Evolutionary conservation across 2,888 invertebrate species (phyloP).

Genomic region (Argyresthia albistria): DNA sequence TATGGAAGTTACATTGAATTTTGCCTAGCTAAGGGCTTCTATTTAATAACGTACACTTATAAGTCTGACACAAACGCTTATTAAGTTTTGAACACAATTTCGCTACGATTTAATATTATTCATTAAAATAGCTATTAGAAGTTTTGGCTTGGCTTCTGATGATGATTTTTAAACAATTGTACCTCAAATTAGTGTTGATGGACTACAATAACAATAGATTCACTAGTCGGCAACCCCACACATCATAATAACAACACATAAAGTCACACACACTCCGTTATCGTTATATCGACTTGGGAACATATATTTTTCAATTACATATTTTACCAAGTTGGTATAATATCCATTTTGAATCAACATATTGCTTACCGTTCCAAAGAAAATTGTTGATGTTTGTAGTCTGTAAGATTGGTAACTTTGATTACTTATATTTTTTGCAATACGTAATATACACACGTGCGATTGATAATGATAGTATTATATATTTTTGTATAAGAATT

Average conservation of each 20-base stretch:
- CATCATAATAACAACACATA: too few species aligned
- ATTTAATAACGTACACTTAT: background rate
- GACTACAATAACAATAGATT: background rate
- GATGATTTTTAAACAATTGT: too few species aligned
- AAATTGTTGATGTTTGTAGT: slow-evolving; percentile 62
- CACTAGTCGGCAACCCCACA: slow-evolving; percentile 33
- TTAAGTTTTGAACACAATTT: slow-evolving; percentile 9
- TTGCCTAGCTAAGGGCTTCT: too few species aligned
- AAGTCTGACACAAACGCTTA: slow-evolving; percentile 28
- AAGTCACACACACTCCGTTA: too few species aligned
- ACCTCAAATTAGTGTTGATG: too few species aligned
- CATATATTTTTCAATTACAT: background rate
- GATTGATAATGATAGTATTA: background rate
- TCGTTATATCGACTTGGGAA: too few species aligned
- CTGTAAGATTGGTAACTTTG: slow-evolving; percentile 46
- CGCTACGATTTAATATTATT: too few species aligned
- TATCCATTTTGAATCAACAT: slow-evolving; percentile 40
- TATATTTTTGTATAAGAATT: slow-evolving; percentile 52
- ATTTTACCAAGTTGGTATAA: background rate
- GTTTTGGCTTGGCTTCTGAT: too few species aligned
- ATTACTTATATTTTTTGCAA: slow-evolving; percentile 48
- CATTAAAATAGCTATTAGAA: too few species aligned
- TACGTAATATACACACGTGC: slow-evolving; percentile 24
- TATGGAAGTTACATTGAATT: too few species aligned
- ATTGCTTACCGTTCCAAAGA: slow-evolving; percentile 57